These are phyloP conservation scores for Monochamus saltuarius DNA, from an alignment of 1,140 invertebrate genomes.

Conservation along the genomic window DNA sequence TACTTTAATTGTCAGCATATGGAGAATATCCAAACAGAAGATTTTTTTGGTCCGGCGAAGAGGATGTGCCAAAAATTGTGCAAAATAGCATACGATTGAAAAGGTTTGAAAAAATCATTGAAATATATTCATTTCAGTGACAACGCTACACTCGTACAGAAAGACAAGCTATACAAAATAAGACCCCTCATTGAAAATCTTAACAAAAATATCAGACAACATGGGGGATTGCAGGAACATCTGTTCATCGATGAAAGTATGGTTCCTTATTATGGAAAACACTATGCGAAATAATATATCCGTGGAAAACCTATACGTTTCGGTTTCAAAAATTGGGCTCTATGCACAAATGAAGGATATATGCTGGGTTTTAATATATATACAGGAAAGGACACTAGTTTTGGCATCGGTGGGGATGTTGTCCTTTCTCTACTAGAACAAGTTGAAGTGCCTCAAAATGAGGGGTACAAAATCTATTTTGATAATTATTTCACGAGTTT, in stretches of 20 bases:
- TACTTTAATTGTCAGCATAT: conserved; percentile 32
- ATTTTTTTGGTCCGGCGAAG: conserved; percentile 24
- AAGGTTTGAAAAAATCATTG: conserved; percentile 34
- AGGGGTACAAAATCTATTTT: conserved; percentile 26
- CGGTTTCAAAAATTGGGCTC: conserved; percentile 32
- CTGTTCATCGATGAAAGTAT: conserved; percentile 22
- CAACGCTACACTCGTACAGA: conserved; percentile 16
- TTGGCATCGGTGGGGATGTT: conserved; percentile 2
- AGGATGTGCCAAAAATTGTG: conserved; percentile 32
- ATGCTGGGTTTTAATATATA: conserved; percentile 22
- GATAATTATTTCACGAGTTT: conserved; percentile 27
- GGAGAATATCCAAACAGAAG: conserved; percentile 32
- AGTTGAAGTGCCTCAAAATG: conserved; percentile 19
- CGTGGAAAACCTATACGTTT: conserved; percentile 33
- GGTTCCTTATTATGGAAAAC: conserved; percentile 33
- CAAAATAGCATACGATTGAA: conserved; percentile 30
- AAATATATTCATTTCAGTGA: conserved; percentile 30
- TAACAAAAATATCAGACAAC: conserved; percentile 26
- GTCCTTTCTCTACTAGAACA: not conserved
- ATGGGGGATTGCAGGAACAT: conserved; percentile 20
- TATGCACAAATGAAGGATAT: conserved; percentile 23
- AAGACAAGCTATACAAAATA: conserved; percentile 30
- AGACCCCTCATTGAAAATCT: conserved; percentile 27
- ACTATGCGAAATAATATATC: conserved; percentile 34
- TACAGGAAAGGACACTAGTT: conserved; percentile 11